phyloP scores from a whole-genome alignment of 2,888 invertebrate genomes.

The Dicranocentrus wangi region DNA sequence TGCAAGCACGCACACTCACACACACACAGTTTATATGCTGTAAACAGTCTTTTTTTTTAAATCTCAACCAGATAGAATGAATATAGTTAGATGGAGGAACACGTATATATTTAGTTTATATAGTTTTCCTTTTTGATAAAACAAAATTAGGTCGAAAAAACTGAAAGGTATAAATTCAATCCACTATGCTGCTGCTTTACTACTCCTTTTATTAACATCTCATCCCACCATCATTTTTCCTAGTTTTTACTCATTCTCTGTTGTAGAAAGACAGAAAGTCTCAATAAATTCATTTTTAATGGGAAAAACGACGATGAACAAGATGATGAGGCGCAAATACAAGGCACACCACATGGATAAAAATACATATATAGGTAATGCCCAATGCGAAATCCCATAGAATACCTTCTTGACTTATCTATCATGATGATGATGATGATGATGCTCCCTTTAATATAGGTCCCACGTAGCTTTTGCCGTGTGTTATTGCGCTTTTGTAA shows the following conservation, averaged over 20 bases:
- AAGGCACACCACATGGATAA: not conserved
- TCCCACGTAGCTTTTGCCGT: too few relatives aligned
- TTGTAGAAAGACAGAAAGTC: slow-evolving; percentile 11
- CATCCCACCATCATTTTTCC: not conserved
- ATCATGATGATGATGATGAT: not conserved
- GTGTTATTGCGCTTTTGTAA: slow-evolving; percentile 26
- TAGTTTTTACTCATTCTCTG: not conserved
- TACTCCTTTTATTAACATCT: not conserved
- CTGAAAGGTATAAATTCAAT: slow-evolving; percentile 4
- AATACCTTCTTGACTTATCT: too few relatives aligned
- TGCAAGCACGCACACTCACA: too few relatives aligned
- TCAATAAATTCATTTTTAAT: slow-evolving; percentile 9
- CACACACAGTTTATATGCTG: too few relatives aligned
- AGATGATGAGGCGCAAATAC: slow-evolving; percentile 15
- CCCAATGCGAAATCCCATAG: not conserved
- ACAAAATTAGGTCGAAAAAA: slow-evolving; percentile 24
- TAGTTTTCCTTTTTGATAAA: slow-evolving; percentile 16
- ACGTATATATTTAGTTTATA: not conserved
- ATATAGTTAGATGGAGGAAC: too few relatives aligned
- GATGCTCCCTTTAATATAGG: too few relatives aligned
- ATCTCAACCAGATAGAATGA: too few relatives aligned
- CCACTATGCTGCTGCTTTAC: not conserved
- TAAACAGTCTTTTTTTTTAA: too few relatives aligned
- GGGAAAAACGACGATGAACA: slow-evolving; percentile 4
- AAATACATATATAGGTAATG: not conserved